Conservation (phyloP, 2,888 invertebrate genomes). For the Campoplex capitator region DNA sequence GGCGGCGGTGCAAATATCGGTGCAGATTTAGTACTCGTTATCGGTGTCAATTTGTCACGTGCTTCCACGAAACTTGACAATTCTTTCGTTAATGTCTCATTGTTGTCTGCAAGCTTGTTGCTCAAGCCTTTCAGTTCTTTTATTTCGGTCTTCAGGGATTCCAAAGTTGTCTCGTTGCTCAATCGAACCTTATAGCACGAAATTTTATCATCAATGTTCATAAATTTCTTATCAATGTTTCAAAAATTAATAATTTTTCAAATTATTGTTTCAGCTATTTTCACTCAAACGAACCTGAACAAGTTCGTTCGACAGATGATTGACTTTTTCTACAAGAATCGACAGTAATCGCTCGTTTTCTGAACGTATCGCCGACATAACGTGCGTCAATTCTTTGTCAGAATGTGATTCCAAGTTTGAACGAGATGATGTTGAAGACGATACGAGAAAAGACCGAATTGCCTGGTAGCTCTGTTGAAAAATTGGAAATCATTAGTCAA, state of each 20-base stretch:
- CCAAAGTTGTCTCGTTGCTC: constrained; percentile 71
- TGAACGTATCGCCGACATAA: constrained; percentile 67
- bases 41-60: constrained; percentile 67
- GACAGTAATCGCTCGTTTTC: constrained; percentile 72
- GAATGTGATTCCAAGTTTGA: not conserved
- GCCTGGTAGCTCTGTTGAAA: constrained; percentile 70
- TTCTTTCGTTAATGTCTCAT: constrained; percentile 72
- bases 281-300: constrained; percentile 70
- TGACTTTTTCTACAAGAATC: constrained; percentile 72
- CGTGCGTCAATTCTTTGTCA: constrained; percentile 62
- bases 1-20: constrained; percentile 58
- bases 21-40: constrained; percentile 41
- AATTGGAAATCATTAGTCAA: constrained; percentile 14
- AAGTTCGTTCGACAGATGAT: constrained; percentile 72
- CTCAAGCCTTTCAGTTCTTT: constrained; percentile 71
- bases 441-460: constrained; percentile 43
- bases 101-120: constrained; percentile 72
- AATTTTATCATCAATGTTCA: constrained; percentile 11
- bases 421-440: constrained; percentile 38
- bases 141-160: constrained; percentile 73
- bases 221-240: not conserved
- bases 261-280: not conserved
- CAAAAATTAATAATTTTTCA: not conserved
- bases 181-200: constrained; percentile 69
- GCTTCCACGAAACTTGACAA: constrained; percentile 72